Evolutionary conservation across 2,797 vertebrate genomes (phyloP).

Genomic region (Sarcoramphus papa): DNA sequence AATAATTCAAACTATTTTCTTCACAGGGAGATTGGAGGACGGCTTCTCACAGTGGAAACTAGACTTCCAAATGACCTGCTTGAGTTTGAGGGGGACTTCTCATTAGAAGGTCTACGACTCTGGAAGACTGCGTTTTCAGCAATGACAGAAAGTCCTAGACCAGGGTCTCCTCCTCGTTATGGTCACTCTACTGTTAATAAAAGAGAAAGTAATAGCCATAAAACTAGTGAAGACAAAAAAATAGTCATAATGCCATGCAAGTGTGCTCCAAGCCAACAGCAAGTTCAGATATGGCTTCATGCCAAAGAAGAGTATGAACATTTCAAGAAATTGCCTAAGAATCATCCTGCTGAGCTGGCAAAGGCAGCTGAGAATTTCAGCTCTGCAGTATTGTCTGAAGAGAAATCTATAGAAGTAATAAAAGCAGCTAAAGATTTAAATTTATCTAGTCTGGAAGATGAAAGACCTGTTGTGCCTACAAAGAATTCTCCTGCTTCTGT

Average conservation of each 20-base stretch:
- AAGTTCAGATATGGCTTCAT: slow-evolving; percentile 91
- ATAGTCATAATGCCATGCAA: slow-evolving; percentile 93
- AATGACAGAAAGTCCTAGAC: slow-evolving; percentile 83
- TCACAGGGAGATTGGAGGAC: slow-evolving; percentile 90
- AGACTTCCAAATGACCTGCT: slow-evolving; percentile 85
- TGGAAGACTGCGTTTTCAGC: slow-evolving; percentile 96
- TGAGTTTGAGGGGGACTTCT: slow-evolving; percentile 92
- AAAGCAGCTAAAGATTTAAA: slow-evolving; percentile 59
- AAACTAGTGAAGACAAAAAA: slow-evolving; percentile 82
- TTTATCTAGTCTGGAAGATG: slow-evolving; percentile 55
- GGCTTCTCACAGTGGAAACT: slow-evolving; percentile 86
- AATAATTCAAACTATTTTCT: slow-evolving; percentile 51
- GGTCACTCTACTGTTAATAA: slow-evolving; percentile 60
- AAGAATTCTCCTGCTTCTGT: slow-evolving; percentile 53
- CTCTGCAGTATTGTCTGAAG: slow-evolving; percentile 49
- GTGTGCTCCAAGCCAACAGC: slow-evolving; percentile 86
- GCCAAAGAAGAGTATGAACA: slow-evolving; percentile 89
- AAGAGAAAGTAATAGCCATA: slow-evolving; percentile 61
- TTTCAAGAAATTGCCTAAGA: slow-evolving; percentile 78
- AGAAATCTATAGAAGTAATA: slow-evolving; percentile 53
- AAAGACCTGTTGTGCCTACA: slow-evolving; percentile 66
- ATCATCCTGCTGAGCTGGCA: slow-evolving; percentile 53
- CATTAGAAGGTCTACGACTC: slow-evolving; percentile 88
- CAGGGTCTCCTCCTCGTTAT: slow-evolving; percentile 73
- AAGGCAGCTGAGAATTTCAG: slow-evolving; percentile 55